phyloP scores from a whole-genome alignment of 2,888 invertebrate genomes.

The Melieria crassipennis region DNA sequence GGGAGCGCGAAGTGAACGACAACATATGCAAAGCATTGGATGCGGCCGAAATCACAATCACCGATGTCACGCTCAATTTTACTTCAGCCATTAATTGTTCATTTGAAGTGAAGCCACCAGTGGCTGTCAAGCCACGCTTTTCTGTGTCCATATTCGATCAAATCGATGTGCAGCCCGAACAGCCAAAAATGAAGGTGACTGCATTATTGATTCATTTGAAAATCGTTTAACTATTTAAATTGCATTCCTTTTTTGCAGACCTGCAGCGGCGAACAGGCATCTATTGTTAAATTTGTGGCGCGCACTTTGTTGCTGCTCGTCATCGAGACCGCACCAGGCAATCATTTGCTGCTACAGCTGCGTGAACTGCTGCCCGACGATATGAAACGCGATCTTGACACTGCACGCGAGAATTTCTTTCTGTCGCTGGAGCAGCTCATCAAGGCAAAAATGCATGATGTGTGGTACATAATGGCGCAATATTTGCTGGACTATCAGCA shows the following conservation, averaged over 20 bases:
- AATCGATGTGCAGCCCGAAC: slow-evolving; percentile 49
- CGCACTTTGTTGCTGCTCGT: slow-evolving; percentile 55
- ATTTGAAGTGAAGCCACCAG: slow-evolving; percentile 46
- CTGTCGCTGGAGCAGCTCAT: slow-evolving; percentile 56
- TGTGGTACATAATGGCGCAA: slow-evolving; percentile 61
- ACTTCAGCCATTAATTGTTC: slow-evolving; percentile 47
- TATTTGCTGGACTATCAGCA: slow-evolving; percentile 58
- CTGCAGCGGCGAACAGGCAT: slow-evolving; percentile 48
- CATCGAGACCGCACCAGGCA: slow-evolving; percentile 47
- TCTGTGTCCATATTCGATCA: slow-evolving; percentile 64
- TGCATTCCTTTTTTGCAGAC: slow-evolving; percentile 30
- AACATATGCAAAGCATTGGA: slow-evolving; percentile 53
- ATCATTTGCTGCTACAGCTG: slow-evolving; percentile 50
- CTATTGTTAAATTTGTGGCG: slow-evolving; percentile 58
- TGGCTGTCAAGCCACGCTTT: slow-evolving; percentile 49
- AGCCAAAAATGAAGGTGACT: slow-evolving; percentile 48
- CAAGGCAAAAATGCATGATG: slow-evolving; percentile 60
- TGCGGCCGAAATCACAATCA: slow-evolving; percentile 45
- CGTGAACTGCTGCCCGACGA: slow-evolving; percentile 41
- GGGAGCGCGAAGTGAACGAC: slow-evolving; percentile 52
- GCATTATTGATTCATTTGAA: too few species aligned
- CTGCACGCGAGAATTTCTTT: slow-evolving; percentile 56
- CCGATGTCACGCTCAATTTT: slow-evolving; percentile 52
- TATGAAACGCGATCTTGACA: slow-evolving; percentile 46
- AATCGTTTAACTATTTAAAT: neutral